phyloP scores from a whole-genome alignment of 2,797 vertebrate species.

The Neostethus bicornis region DNA sequence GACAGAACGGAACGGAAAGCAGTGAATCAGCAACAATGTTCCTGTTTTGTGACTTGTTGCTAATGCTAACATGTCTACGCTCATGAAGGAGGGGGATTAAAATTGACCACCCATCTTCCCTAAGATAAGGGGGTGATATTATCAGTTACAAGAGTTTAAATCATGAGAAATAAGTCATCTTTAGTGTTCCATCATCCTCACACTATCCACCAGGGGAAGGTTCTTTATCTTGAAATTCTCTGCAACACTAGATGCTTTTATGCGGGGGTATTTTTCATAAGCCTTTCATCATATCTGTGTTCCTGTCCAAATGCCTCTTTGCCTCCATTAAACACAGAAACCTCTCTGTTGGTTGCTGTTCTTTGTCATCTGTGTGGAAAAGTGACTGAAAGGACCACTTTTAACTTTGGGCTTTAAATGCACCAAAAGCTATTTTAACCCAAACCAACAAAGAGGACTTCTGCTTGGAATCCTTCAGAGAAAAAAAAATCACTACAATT shows the following conservation, averaged over 20 bases:
- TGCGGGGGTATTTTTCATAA: neutral
- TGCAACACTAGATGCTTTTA: constrained; percentile 7
- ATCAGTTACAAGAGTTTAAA: constrained; percentile 62
- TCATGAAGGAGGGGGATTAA: no score
- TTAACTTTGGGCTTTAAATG: constrained; percentile 17
- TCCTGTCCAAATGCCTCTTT: constrained; percentile 41
- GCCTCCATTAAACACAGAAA: constrained; percentile 43
- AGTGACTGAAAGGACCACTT: constrained; percentile 16
- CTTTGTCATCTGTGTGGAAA: constrained; percentile 16
- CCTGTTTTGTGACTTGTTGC: no score
- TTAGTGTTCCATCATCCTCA: constrained; percentile 17
- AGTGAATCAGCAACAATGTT: no score
- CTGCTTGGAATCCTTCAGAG: constrained; percentile 1
- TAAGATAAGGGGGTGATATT: constrained; percentile 42
- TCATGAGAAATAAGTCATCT: constrained; percentile 59
- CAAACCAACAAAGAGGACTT: neutral
- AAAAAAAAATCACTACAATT: constrained; percentile 1
- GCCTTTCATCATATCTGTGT: constrained; percentile 51
- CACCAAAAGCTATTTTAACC: constrained; percentile 12
- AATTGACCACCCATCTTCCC: no score
- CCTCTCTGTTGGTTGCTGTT: constrained; percentile 21
- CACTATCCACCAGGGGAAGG: constrained; percentile 31
- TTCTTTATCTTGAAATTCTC: constrained; percentile 54
- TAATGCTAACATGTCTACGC: no score
- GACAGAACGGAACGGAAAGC: no score